Percentiles rank a stretch among this genome's conserved stretches.
These are phyloP conservation scores for Melinaea marsaeus DNA, from an alignment of 2,888 invertebrate species.

Conservation along the genomic window DNA sequence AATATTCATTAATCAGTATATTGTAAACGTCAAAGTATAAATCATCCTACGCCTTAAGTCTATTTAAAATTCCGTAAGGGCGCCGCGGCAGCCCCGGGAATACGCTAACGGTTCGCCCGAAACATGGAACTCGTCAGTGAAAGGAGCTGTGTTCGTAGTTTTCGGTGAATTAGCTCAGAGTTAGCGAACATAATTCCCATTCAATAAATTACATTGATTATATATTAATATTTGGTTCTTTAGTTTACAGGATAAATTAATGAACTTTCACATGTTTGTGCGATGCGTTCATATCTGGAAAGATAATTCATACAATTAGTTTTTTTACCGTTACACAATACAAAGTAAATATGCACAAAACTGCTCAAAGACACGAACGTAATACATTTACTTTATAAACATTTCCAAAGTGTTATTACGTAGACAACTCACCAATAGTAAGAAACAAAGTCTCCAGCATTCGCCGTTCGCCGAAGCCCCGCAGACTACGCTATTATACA, in stretches of 20 bases:
- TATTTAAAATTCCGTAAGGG: slow-evolving; percentile 12
- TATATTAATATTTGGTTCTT: slow-evolving; percentile 74
- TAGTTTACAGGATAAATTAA: slow-evolving; percentile 38
- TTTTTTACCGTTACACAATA: background rate
- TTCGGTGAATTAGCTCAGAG: slow-evolving; percentile 44
- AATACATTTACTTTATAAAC: too few relatives aligned
- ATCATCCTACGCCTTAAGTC: slow-evolving; percentile 22
- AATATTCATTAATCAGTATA: slow-evolving; percentile 13
- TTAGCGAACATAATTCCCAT: slow-evolving; percentile 45
- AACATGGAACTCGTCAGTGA: slow-evolving; percentile 1
- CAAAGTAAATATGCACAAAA: slow-evolving; percentile 1
- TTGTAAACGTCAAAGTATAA: slow-evolving; percentile 22
- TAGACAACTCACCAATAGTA: slow-evolving; percentile 59
- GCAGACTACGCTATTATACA: slow-evolving; percentile 44
- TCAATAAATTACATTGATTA: slow-evolving; percentile 67
- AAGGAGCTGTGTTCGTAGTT: background rate
- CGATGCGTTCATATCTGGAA: slow-evolving; percentile 55
- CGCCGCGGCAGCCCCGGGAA: slow-evolving; percentile 5
- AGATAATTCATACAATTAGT: slow-evolving; percentile 21
- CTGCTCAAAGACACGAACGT: slow-evolving; percentile 7
- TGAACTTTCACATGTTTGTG: slow-evolving; percentile 42
- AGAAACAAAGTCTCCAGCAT: slow-evolving; percentile 55
- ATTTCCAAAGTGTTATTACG: too few relatives aligned
- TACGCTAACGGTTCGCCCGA: background rate
- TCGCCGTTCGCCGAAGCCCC: slow-evolving; percentile 44